Conservation (phyloP, 2,113 vertebrate species). For the Arenaria interpres region DNA sequence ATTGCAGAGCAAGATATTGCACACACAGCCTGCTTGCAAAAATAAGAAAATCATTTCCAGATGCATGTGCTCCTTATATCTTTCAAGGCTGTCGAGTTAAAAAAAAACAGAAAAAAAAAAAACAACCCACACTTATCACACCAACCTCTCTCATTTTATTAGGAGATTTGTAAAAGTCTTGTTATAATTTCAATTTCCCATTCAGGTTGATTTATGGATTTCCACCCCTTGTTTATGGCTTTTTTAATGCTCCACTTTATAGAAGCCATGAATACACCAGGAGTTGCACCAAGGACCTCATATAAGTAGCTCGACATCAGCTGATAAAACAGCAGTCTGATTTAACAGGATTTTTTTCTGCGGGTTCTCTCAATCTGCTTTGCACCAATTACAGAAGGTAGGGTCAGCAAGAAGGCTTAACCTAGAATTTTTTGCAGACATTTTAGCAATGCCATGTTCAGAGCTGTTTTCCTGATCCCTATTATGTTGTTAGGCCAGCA, state of each 20-base stretch:
- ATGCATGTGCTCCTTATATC: background rate
- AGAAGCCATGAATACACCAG: constrained; percentile 13
- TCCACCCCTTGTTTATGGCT: background rate
- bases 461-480: constrained; percentile 64
- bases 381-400: constrained; percentile 39
- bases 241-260: constrained; percentile 8
- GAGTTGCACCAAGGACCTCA: constrained; percentile 1
- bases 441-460: constrained; percentile 47
- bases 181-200: constrained; percentile 37
- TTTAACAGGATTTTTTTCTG: constrained; percentile 54
- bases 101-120: background rate
- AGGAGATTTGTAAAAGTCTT: constrained; percentile 22
- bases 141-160: background rate
- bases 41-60: background rate
- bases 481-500: constrained; percentile 71
- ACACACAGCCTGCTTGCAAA: background rate
- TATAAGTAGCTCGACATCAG: constrained; percentile 19
- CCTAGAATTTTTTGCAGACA: constrained; percentile 36
- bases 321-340: constrained; percentile 4
- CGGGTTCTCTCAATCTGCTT: constrained; percentile 35
- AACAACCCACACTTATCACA: background rate
- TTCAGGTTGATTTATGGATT: constrained; percentile 30
- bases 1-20: background rate
- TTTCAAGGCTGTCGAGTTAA: background rate
- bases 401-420: constrained; percentile 45